Evolutionary conservation across 2,113 vertebrate genomes (phyloP).

Genomic region (Nannobrachium achirus): DNA sequence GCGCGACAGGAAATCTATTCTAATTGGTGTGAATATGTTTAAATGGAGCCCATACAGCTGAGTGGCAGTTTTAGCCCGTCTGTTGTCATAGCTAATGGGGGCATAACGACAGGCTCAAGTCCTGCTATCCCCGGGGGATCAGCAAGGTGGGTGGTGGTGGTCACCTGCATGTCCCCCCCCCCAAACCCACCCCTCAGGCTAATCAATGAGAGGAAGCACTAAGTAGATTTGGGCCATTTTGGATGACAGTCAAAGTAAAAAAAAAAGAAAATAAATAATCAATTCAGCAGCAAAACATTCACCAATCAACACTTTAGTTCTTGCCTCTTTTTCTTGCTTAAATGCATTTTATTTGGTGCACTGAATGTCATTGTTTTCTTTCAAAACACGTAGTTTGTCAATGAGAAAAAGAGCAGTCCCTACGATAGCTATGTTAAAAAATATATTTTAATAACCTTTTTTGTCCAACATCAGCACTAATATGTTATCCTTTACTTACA

Average conservation of each 20-base stretch:
- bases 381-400: too few relatives aligned
- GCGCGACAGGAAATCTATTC: slow-evolving; percentile 64
- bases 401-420: too few relatives aligned
- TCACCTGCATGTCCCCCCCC: slow-evolving; percentile 61
- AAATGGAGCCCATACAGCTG: slow-evolving; percentile 70
- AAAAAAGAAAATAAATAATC: background rate
- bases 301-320: too few relatives aligned
- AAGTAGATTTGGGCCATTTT: slow-evolving; percentile 16
- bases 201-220: slow-evolving; percentile 49
- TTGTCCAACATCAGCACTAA: background rate
- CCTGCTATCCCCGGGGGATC: slow-evolving; percentile 54
- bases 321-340: too few relatives aligned
- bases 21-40: slow-evolving; percentile 81
- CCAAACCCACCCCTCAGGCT: slow-evolving; percentile 40
- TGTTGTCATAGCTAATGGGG: slow-evolving; percentile 80
- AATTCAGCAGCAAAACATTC: too few relatives aligned
- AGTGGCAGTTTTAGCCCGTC: slow-evolving; percentile 72
- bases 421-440: too few relatives aligned
- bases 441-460: too few relatives aligned
- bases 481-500: too few relatives aligned
- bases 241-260: slow-evolving; percentile 15
- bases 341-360: too few relatives aligned
- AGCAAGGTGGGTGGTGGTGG: slow-evolving; percentile 60
- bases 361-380: too few relatives aligned
- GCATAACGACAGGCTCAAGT: slow-evolving; percentile 80